phyloP scores from a whole-genome alignment of 2,113 vertebrate genomes.

The Corythoichthys intestinalis region DNA sequence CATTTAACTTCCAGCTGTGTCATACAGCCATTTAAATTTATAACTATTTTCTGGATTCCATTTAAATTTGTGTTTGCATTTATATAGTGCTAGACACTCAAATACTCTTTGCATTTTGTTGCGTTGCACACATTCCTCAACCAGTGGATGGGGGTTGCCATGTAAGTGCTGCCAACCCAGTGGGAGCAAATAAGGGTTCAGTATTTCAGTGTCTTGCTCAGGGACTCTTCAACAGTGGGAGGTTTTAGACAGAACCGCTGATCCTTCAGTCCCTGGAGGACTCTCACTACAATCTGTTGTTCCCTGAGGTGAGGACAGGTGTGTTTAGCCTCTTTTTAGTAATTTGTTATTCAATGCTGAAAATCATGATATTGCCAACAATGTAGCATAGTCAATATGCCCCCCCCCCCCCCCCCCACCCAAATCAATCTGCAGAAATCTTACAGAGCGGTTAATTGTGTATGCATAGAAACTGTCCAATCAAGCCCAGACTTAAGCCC shows the following conservation, averaged over 20 bases:
- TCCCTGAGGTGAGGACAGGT: slow-evolving; percentile 19
- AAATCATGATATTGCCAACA: background rate
- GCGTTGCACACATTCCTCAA: too few species aligned
- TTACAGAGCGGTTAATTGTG: slow-evolving; percentile 34
- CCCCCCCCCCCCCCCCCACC: too few species aligned
- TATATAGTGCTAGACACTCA: too few species aligned
- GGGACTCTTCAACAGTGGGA: too few species aligned
- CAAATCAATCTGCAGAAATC: background rate
- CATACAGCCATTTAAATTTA: slow-evolving; percentile 40
- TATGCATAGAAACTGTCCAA: slow-evolving; percentile 40
- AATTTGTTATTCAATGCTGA: background rate
- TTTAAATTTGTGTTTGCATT: slow-evolving; percentile 18
- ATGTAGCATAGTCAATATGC: background rate
- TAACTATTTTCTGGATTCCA: slow-evolving; percentile 23
- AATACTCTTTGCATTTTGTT: too few species aligned
- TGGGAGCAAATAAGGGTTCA: too few species aligned
- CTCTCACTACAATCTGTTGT: slow-evolving; percentile 5
- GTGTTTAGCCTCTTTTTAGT: slow-evolving; percentile 15
- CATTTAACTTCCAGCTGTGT: slow-evolving; percentile 58
- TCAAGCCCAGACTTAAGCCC: slow-evolving; percentile 39
- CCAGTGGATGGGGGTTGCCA: too few species aligned
- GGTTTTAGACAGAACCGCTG: too few species aligned
- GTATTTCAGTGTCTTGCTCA: too few species aligned
- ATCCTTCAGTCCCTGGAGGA: too few species aligned
- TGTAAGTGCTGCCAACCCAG: too few species aligned